These are phyloP conservation scores for Indri indri DNA, from an alignment of 2,113 vertebrate species.

Conservation along the genomic window DNA sequence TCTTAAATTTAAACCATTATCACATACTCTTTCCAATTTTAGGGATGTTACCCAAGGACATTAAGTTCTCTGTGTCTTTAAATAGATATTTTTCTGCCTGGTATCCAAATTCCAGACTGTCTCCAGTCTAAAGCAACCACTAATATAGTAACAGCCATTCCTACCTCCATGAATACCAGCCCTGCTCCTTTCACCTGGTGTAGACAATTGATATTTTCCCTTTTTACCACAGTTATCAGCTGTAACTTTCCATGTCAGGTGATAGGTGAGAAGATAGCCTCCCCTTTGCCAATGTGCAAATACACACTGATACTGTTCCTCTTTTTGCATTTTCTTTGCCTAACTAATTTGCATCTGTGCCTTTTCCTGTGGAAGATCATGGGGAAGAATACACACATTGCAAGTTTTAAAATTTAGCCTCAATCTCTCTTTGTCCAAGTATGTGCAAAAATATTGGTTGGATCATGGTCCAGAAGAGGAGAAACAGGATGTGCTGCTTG, in stretches of 20 bases:
- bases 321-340: slow-evolving; percentile 38
- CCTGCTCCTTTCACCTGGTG: neutral
- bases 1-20: neutral
- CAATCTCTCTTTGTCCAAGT: neutral
- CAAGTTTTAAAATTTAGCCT: neutral
- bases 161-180: neutral
- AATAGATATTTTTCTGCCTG: neutral
- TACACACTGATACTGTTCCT: neutral
- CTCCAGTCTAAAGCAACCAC: neutral
- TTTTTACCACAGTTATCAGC: neutral
- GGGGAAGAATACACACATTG: neutral
- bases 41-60: neutral
- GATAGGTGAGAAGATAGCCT: neutral
- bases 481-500: neutral
- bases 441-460: neutral
- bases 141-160: neutral
- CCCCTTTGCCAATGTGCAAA: neutral
- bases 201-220: neutral
- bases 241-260: neutral
- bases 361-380: neutral
- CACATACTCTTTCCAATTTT: neutral
- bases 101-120: neutral
- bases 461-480: neutral
- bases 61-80: neutral
- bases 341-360: neutral